Percentiles rank a stretch among this genome's conserved stretches.
Conservation (phyloP, 2,888 invertebrate genomes). For the Trimorus sp. region DNA sequence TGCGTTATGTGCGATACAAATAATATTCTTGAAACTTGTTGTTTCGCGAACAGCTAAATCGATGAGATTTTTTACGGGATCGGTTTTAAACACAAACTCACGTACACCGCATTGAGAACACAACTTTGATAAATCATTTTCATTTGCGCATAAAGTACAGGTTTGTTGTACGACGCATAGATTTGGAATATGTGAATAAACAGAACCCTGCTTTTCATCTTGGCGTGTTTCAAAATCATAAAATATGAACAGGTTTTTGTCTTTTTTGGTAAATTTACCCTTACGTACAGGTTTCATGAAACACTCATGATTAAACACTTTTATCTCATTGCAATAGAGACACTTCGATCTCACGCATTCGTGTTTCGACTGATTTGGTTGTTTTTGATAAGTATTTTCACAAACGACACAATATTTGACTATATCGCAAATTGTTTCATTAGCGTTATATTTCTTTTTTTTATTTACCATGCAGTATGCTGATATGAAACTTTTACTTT, state of each 20-base stretch:
- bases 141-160: background rate
- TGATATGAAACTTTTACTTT: background rate
- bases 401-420: background rate
- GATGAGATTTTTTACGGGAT: background rate
- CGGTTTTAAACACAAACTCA: background rate
- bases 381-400: too few species aligned
- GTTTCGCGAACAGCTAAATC: conserved; percentile 15
- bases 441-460: background rate
- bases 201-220: background rate
- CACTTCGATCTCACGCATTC: too few species aligned
- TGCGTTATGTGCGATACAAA: conserved; percentile 20
- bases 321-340: background rate
- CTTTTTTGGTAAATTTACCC: too few species aligned
- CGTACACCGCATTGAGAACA: conserved; percentile 1
- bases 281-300: background rate
- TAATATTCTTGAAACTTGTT: background rate
- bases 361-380: too few species aligned
- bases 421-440: background rate
- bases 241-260: conserved; percentile 1
- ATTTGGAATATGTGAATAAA: background rate
- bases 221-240: conserved; percentile 14
- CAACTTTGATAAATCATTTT: background rate
- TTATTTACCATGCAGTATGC: too few species aligned
- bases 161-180: background rate
- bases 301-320: conserved; percentile 14